Evolutionary conservation across 2,113 vertebrate genomes (phyloP), one percentile per base, ranked within the genome.

Genomic region (Bolborhynchus lineola): DNA sequence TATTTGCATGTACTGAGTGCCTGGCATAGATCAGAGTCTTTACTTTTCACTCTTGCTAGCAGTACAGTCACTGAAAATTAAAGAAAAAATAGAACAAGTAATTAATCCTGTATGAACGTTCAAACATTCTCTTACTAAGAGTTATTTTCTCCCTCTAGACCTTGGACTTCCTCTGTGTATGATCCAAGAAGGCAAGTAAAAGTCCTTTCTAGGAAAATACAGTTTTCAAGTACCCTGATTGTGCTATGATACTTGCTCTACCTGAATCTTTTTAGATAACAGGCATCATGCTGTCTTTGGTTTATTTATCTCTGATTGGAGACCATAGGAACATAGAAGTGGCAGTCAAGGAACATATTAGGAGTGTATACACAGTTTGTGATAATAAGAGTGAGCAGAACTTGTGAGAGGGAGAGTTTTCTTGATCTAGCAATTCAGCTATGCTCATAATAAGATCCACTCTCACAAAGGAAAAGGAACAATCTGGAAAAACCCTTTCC

Each of bases 211-310:
- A 89, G 90, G 86, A 94, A 97, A 97, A 97, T 77, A 94, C 76
- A 86, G 63, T 97, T 97, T 97, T 96, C 90, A 97, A 96, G 94
- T 44, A 15, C 59, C 8, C 62, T 95, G 95, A 96, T 87, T 96
- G 95, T 97, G 87, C 67, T 96, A 96, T 92, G 89, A 96, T 97
- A 97, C 87, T 80, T 87, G 53, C 68, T 94, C 76, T 96, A 97
- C 97, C 97, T 97, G 96, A 97, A 97, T 95, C 95, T 86, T 97
- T 97, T 97, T 78, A 97, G 97, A 97, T 97, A 97, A 97, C 90
- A 93, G 83, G 93, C 86, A 78, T 93, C 92, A 94, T 93, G 96
- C 94, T 96, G 91, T 72, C 88, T 96, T 94, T 96, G 29, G 5
- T 97, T 92, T 91, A 95, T 97, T 96, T 93, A 96, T 96, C 94